phyloP scores from a whole-genome alignment of 2,888 invertebrate genomes.

The Orchesella flavescens region DNA sequence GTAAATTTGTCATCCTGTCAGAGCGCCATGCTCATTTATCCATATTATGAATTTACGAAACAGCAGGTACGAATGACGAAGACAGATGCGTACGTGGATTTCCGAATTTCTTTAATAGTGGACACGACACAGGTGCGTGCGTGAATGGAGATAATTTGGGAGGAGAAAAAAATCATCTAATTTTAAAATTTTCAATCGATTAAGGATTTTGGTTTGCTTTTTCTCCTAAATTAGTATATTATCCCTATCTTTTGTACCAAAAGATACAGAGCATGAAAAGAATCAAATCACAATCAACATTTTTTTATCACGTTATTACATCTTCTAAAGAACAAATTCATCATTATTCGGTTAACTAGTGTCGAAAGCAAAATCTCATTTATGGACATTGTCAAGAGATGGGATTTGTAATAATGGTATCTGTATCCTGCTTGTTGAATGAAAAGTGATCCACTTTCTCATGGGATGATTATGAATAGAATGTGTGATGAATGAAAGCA shows the following conservation, averaged over 20 bases:
- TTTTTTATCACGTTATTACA: background rate
- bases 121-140: background rate
- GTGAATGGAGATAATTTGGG: background rate
- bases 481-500: background rate
- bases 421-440: background rate
- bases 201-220: background rate
- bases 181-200: background rate
- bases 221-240: background rate
- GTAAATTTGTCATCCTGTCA: conserved; percentile 17
- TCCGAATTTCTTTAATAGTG: background rate
- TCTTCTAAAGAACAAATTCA: background rate
- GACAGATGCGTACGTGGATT: background rate
- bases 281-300: background rate
- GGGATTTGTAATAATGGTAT: background rate
- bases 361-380: conserved; percentile 14
- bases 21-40: background rate
- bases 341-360: conserved; percentile 16
- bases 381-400: conserved; percentile 9
- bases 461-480: background rate
- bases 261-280: conserved; percentile 43
- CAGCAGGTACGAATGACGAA: background rate
- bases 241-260: conserved; percentile 16
- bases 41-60: background rate
- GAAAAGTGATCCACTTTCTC: conserved; percentile 29
- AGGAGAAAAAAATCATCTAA: background rate